Base-by-base conservation (phyloP, 2,113 vertebrate species). In the Geococcyx californianus region DNA sequence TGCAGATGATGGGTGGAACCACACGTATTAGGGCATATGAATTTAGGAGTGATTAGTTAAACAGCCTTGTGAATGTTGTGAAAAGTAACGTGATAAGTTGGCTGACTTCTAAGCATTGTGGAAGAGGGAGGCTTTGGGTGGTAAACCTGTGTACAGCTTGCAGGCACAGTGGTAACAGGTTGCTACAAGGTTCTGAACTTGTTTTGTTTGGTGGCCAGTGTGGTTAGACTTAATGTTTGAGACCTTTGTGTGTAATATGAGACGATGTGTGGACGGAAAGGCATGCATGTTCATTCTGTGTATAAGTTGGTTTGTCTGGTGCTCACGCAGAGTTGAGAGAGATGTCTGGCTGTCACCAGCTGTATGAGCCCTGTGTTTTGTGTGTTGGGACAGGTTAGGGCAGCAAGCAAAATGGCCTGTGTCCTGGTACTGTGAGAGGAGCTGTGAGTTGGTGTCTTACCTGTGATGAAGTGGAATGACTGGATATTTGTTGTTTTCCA, bases 151-250 rank as follows among this genome's bases (percentile, higher is more conserved):
- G 24, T 69, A 16, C 54, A 31, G 11, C 15, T 87, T 47, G 38
- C 11, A 84, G 87, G 31, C 54, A 7, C 23, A 11, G 81, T 56
- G 67, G 82, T 94, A 89, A 68, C 89, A 92, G 87, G 87, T 91
- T 94, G 74, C 70, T 95, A 7, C 87, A 87, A 87, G 91, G 93
- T 89, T 91, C 62, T 54, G 70, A 84, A 66, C 87, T 94, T 94
- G 74, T 95, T 94, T 94, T 84, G 34, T 85, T 89, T 56, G 42
- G 84, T 94, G 91, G 87, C 74, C 16, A 1, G 2, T 49, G 81
- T 87, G 95, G 94, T 94, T 81, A 91, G 38, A 25, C 47, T 55
- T 92, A 94, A 70, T 84, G 77, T 91, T 38, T 0, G 11, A 90
- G 92, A 75, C 56, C 59, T 88, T 77, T 23, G 1, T 90, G 92